Evolutionary conservation across 2,113 vertebrate genomes (phyloP).

Genomic region (Merops nubicus): DNA sequence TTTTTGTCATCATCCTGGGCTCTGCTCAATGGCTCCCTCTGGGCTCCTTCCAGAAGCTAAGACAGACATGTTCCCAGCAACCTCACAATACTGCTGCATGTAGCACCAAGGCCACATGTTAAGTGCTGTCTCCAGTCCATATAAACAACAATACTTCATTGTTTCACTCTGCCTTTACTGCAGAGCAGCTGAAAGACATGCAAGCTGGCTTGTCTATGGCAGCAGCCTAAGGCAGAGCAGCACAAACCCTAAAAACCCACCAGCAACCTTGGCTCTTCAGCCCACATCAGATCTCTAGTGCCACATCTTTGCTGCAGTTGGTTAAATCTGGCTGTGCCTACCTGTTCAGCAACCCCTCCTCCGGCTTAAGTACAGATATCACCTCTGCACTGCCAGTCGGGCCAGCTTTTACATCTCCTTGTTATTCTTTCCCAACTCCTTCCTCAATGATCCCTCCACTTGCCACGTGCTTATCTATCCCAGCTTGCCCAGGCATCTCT

Average conservation of each 20-base stretch:
- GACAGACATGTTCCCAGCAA: neutral
- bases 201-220: rapidly evolving
- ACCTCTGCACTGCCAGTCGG: neutral
- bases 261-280: neutral
- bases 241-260: neutral
- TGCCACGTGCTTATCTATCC: neutral
- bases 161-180: neutral
- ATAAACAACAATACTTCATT: neutral
- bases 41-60: neutral
- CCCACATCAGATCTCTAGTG: neutral
- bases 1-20: neutral
- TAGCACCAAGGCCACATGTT: neutral
- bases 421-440: neutral
- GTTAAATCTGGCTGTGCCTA: neutral
- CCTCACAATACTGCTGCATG: neutral
- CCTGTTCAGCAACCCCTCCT: neutral
- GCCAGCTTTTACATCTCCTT: neutral
- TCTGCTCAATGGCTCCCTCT: neutral
- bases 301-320: neutral
- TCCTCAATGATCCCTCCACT: neutral
- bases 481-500: constrained; percentile 16
- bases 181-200: neutral
- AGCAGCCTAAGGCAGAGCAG: neutral
- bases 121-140: neutral
- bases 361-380: neutral